These are phyloP conservation scores for Cyrtodaria siliqua DNA, from an alignment of 2,888 invertebrate species.

Conservation along the genomic window DNA sequence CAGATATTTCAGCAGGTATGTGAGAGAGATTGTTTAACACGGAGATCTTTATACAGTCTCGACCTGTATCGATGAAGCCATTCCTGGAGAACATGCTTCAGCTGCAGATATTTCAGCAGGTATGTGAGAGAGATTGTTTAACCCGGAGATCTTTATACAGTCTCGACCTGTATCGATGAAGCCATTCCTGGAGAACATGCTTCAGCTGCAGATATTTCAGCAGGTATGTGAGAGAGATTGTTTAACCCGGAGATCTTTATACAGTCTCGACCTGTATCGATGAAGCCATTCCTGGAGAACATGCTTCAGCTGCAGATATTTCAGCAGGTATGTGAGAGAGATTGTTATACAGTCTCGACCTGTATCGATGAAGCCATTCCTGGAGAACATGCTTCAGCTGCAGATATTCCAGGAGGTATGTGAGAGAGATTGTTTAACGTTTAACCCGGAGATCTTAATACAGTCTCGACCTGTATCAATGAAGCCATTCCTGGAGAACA, in stretches of 20 bases:
- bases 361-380: constrained; percentile 94
- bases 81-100: constrained; percentile 96
- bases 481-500: constrained; percentile 95
- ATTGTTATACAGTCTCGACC: constrained; percentile 95
- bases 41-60: constrained; percentile 94
- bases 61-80: constrained; percentile 94
- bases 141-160: constrained; percentile 94
- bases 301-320: constrained; percentile 97
- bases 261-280: constrained; percentile 92
- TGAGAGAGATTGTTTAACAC: constrained; percentile 95
- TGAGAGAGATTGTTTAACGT: constrained; percentile 92
- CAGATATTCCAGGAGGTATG: constrained; percentile 91
- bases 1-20: constrained; percentile 98
- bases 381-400: constrained; percentile 94
- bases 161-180: constrained; percentile 94
- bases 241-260: constrained; percentile 96
- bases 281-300: constrained; percentile 95
- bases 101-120: constrained; percentile 97
- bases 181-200: constrained; percentile 95
- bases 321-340: too few species aligned
- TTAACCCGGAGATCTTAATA: constrained; percentile 95
- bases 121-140: too few species aligned
- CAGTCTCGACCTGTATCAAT: constrained; percentile 93
- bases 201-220: constrained; percentile 97
- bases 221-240: too few species aligned